phyloP scores from a whole-genome alignment of 1,140 invertebrate species.

The Augochlora pura region DNA sequence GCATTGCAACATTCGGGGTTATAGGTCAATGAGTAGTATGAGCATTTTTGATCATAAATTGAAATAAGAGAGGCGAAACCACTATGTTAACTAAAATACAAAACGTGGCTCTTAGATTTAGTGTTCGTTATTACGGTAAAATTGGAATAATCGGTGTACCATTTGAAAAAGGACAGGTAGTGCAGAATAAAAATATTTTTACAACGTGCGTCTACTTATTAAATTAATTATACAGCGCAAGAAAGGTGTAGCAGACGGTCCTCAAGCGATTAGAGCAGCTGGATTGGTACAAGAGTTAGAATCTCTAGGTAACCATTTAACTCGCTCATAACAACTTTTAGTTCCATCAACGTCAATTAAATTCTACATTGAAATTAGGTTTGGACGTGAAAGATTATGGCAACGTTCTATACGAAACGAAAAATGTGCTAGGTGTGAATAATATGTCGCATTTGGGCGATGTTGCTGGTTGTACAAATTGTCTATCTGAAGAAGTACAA shows the following conservation, averaged over 20 bases:
- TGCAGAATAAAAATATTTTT: conserved; percentile 1
- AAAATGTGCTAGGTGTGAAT: conserved; percentile 75
- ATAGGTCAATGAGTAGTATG: conserved; percentile 43
- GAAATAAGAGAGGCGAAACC: conserved; percentile 33
- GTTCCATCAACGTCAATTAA: conserved; percentile 1
- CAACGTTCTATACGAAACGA: conserved; percentile 81
- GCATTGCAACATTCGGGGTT: conserved; percentile 14
- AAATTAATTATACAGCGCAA: conserved; percentile 65
- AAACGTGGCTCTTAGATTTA: conserved; percentile 10
- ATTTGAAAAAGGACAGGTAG: conserved; percentile 86
- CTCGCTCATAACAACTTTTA: neutral
- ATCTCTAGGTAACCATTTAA: conserved; percentile 66
- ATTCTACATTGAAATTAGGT: conserved; percentile 77
- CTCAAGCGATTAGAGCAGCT: conserved; percentile 70
- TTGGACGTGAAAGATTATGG: conserved; percentile 87
- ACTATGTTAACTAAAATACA: conserved; percentile 28
- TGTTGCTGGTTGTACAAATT: conserved; percentile 83
- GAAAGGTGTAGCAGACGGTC: conserved; percentile 72
- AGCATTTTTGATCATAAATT: conserved; percentile 2
- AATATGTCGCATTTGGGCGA: conserved; percentile 85
- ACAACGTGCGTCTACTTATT: neutral
- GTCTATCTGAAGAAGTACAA: conserved; percentile 83
- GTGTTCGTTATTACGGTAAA: conserved; percentile 66
- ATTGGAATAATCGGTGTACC: conserved; percentile 88
- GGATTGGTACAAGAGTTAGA: conserved; percentile 71